These are phyloP conservation scores for Pangasianodon hypophthalmus DNA, from an alignment of 2,113 vertebrate species.

Conservation along the genomic window DNA sequence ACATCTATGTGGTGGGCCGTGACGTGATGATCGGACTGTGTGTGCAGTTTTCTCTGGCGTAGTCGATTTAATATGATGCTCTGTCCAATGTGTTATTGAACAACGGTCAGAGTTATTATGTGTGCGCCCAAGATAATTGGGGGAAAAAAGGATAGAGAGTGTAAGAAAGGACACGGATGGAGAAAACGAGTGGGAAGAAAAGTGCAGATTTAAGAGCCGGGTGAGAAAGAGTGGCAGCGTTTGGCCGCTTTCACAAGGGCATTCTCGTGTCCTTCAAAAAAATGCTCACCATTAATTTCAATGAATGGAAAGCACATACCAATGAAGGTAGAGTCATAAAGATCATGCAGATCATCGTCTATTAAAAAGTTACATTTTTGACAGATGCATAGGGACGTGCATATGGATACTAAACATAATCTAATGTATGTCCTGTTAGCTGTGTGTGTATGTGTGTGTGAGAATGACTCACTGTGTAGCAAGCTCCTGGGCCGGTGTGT, in stretches of 20 bases:
- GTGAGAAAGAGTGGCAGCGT: not conserved
- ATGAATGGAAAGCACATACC: not conserved
- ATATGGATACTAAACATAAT: not conserved
- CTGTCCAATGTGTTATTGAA: slow-evolving; percentile 5
- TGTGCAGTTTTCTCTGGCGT: not conserved
- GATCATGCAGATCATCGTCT: not conserved
- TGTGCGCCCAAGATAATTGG: slow-evolving; percentile 40
- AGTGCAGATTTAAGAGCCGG: not conserved
- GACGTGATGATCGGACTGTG: slow-evolving; percentile 6
- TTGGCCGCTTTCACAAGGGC: not conserved
- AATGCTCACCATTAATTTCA: not conserved
- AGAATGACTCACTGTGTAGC: slow-evolving; percentile 80
- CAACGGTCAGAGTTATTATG: slow-evolving; percentile 44
- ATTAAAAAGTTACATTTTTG: not conserved
- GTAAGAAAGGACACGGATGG: slow-evolving; percentile 47
- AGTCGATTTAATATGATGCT: not conserved
- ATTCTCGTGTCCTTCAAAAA: not conserved
- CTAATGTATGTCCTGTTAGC: not conserved
- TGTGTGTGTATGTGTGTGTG: slow-evolving; percentile 17
- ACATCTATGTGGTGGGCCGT: slow-evolving; percentile 36
- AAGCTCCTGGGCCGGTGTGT: slow-evolving; percentile 82
- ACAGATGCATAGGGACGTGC: not conserved
- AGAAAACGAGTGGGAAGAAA: not conserved
- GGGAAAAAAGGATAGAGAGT: not conserved
- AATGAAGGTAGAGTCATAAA: not conserved